Percentiles rank a stretch among this genome's conserved stretches.
These are phyloP conservation scores for Crenuchus spilurus DNA, from an alignment of 2,797 vertebrate genomes.

Conservation along the genomic window DNA sequence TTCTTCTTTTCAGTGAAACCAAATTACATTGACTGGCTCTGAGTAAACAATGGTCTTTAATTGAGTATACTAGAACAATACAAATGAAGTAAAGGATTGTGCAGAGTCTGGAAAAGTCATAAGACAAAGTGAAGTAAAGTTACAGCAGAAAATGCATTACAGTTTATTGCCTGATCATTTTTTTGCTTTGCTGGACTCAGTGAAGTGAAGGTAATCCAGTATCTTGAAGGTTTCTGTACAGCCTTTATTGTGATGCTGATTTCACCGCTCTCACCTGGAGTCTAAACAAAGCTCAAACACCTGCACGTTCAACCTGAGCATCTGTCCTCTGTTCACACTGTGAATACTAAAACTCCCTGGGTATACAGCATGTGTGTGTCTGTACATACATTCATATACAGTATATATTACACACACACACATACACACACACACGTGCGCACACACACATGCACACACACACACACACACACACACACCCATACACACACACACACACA, in stretches of 20 bases:
- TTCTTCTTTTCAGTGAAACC: background rate
- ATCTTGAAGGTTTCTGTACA: conserved; percentile 45
- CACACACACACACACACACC: conserved; percentile 9
- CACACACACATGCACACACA: conserved; percentile 31
- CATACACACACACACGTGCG: background rate
- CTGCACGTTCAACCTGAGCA: conserved; percentile 44
- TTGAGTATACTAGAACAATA: background rate
- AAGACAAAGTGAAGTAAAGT: conserved; percentile 41
- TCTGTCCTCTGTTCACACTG: conserved; percentile 23
- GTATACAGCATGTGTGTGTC: background rate
- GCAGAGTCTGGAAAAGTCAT: background rate
- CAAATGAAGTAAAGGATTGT: background rate
- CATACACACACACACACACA: conserved; percentile 35
- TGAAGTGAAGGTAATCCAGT: conserved; percentile 68
- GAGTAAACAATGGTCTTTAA: background rate
- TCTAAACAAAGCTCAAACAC: conserved; percentile 48
- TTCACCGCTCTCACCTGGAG: conserved; percentile 63
- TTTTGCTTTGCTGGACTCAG: conserved; percentile 37
- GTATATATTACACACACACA: background rate
- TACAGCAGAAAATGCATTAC: conserved; percentile 19
- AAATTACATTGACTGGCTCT: background rate
- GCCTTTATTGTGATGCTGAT: conserved; percentile 59
- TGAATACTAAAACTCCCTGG: conserved; percentile 38
- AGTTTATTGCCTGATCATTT: conserved; percentile 13
- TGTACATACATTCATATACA: background rate